Conservation (phyloP, 2,888 invertebrate genomes). For the Drosophila infuscata region DNA sequence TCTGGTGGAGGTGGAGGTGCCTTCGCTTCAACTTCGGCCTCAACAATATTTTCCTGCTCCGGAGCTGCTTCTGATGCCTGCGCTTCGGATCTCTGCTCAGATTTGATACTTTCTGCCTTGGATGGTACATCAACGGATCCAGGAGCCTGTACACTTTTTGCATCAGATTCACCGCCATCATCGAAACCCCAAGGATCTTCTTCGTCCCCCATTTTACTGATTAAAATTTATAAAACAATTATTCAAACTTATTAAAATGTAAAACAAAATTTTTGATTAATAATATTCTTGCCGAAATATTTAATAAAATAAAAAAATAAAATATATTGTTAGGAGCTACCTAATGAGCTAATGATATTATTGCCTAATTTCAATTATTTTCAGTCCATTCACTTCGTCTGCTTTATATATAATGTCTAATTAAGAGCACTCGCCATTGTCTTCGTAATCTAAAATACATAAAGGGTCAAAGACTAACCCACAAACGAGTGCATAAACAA, state of each 20-base stretch:
- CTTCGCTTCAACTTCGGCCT: slow-evolving; percentile 85
- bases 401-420: not conserved
- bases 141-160: slow-evolving; percentile 53
- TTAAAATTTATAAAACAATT: not conserved
- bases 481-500: not conserved
- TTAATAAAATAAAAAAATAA: not conserved
- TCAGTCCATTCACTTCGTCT: not conserved
- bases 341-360: not conserved
- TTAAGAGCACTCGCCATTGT: slow-evolving; percentile 10
- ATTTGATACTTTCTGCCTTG: slow-evolving; percentile 83
- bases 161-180: slow-evolving; percentile 81
- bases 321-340: not conserved
- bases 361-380: slow-evolving; percentile 11
- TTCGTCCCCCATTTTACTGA: slow-evolving; percentile 85
- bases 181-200: slow-evolving; percentile 87
- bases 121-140: slow-evolving; percentile 66
- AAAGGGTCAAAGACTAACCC: slow-evolving; percentile 8
- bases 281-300: not conserved
- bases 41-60: slow-evolving; percentile 78
- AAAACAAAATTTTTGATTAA: not conserved
- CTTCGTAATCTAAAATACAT: slow-evolving; percentile 14
- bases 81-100: slow-evolving; percentile 60
- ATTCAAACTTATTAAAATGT: not conserved
- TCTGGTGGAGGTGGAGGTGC: slow-evolving; percentile 85
- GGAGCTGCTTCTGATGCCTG: slow-evolving; percentile 21